phyloP scores from a whole-genome alignment of 2,888 invertebrate species.

The Lepas anatifera region DNA sequence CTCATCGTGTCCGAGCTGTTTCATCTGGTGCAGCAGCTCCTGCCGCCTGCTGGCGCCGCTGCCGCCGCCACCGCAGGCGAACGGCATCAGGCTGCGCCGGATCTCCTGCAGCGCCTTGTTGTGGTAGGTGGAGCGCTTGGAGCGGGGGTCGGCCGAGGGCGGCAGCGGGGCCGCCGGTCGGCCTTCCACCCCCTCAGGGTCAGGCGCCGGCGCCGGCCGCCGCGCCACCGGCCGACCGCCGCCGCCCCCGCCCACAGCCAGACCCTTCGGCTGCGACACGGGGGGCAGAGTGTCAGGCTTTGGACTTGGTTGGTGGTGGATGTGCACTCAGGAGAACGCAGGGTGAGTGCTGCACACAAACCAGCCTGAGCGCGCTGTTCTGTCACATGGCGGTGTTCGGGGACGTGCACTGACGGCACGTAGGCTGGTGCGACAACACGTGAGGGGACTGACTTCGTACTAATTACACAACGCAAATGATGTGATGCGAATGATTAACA shows the following conservation, averaged over 20 bases:
- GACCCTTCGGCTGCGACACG: neutral
- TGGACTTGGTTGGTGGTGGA: no score
- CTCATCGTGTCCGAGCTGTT: conserved; percentile 62
- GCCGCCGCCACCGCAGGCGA: conserved; percentile 42
- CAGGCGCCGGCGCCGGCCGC: conserved; percentile 1
- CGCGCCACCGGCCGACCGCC: neutral
- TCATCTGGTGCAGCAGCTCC: conserved; percentile 47
- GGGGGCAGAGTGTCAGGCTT: no score
- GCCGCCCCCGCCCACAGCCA: conserved; percentile 12
- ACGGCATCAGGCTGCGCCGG: conserved; percentile 66
- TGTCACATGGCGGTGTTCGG: no score
- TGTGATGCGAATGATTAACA: no score
- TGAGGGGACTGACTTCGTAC: no score
- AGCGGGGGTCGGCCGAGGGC: conserved; percentile 2
- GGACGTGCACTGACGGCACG: no score
- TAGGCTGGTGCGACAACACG: no score
- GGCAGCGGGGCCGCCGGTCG: conserved; percentile 2
- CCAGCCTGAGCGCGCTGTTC: no score
- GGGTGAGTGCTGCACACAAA: no score
- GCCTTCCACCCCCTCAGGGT: neutral
- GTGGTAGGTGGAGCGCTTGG: conserved; percentile 48
- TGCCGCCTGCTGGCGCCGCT: conserved; percentile 31
- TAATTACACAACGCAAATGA: no score
- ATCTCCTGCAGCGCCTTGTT: conserved; percentile 79
- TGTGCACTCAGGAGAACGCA: no score